phyloP scores from a whole-genome alignment of 2,797 vertebrate genomes.

The Acomys russatus region DNA sequence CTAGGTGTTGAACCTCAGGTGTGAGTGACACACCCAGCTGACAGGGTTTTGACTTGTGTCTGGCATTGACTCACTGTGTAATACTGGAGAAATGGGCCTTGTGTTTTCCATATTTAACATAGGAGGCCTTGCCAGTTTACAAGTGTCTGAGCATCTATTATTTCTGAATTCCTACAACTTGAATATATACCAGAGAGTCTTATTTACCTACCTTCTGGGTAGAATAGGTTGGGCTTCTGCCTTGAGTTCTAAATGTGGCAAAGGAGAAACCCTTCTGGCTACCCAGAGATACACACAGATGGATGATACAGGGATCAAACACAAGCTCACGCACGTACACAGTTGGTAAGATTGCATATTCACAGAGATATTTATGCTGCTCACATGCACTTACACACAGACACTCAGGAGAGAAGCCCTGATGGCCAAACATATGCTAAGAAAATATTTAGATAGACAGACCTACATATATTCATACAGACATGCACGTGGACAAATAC shows the following conservation, averaged over 20 bases:
- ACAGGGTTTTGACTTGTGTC: slow-evolving; percentile 33
- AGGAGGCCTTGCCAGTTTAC: neutral
- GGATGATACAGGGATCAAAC: slow-evolving; percentile 48
- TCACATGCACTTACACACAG: neutral
- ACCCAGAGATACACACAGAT: slow-evolving; percentile 56
- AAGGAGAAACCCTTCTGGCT: slow-evolving; percentile 69
- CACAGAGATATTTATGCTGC: neutral
- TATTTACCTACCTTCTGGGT: slow-evolving; percentile 62
- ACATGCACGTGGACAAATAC: slow-evolving; percentile 23
- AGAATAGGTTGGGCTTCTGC: slow-evolving; percentile 63
- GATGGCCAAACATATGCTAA: slow-evolving; percentile 64
- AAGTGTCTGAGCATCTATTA: slow-evolving; percentile 16
- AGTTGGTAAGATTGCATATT: slow-evolving; percentile 67
- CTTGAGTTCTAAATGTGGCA: slow-evolving; percentile 60
- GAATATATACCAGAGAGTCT: slow-evolving; percentile 44
- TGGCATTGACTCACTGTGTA: neutral
- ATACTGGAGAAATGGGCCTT: neutral
- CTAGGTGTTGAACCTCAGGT: neutral
- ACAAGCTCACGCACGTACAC: slow-evolving; percentile 55
- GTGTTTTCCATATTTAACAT: neutral
- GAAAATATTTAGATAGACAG: slow-evolving; percentile 71
- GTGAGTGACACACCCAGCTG: neutral
- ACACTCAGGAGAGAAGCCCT: slow-evolving; percentile 49
- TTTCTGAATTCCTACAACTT: slow-evolving; percentile 44
- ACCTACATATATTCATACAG: slow-evolving; percentile 52